phyloP scores from a whole-genome alignment of 2,797 vertebrate species.

The Anableps anableps region DNA sequence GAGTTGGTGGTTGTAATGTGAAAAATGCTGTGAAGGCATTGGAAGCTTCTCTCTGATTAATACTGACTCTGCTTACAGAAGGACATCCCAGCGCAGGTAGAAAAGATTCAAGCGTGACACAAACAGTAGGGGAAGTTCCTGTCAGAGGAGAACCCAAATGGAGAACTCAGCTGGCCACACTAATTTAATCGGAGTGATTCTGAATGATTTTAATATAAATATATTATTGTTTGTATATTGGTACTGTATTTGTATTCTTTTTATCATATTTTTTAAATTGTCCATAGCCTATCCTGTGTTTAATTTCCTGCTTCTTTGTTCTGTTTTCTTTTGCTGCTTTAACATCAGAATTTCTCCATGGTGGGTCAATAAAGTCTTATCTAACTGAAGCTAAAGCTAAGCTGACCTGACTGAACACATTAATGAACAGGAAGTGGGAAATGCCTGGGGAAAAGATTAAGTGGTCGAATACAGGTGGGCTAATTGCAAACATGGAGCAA shows the following conservation, averaged over 20 bases:
- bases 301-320: not conserved
- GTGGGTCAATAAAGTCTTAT: not conserved
- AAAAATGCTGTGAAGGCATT: too few relatives aligned
- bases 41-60: too few relatives aligned
- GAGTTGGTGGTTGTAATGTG: too few relatives aligned
- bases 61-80: too few relatives aligned
- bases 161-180: too few relatives aligned
- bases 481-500: not conserved
- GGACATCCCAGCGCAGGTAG: too few relatives aligned
- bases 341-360: not conserved
- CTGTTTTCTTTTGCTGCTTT: not conserved
- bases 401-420: not conserved
- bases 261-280: not conserved
- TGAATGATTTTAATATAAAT: not conserved
- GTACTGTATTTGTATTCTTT: not conserved
- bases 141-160: not conserved
- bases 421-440: not conserved
- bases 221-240: not conserved
- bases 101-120: too few relatives aligned
- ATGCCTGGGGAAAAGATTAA: not conserved
- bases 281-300: not conserved
- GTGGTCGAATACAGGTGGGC: not conserved
- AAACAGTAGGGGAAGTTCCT: not conserved
- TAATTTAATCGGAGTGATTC: not conserved
- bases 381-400: not conserved